Conservation (phyloP, 2,888 invertebrate species). For the Rhodophaea formosa region DNA sequence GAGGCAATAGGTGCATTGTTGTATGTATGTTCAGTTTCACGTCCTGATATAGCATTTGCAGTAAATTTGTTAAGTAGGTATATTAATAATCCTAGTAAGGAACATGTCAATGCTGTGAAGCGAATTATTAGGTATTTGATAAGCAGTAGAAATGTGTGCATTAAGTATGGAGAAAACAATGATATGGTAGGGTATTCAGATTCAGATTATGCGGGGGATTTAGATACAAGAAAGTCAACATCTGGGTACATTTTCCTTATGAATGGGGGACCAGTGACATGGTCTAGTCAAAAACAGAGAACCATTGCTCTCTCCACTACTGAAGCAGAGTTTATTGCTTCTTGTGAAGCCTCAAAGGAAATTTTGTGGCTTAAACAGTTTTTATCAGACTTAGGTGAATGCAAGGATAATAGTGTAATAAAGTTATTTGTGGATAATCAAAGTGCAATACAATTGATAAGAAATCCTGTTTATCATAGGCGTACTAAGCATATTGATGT, state of each 20-base stretch:
- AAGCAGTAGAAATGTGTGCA: too few relatives aligned
- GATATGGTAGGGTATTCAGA: slow-evolving; percentile 34
- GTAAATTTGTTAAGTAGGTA: slow-evolving; percentile 32
- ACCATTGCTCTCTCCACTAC: too few relatives aligned
- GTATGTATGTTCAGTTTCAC: slow-evolving; percentile 29
- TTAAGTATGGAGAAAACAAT: too few relatives aligned
- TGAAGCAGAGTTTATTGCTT: slow-evolving; percentile 5
- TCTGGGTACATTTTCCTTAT: slow-evolving; percentile 35
- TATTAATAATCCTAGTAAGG: slow-evolving; percentile 27
- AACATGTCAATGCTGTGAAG: slow-evolving; percentile 33
- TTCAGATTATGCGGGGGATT: slow-evolving; percentile 35
- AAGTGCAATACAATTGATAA: too few relatives aligned
- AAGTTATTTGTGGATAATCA: background rate
- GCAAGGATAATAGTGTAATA: background rate
- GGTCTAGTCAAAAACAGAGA: slow-evolving; percentile 32
- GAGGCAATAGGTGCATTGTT: slow-evolving; percentile 31
- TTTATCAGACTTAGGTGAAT: slow-evolving; percentile 26
- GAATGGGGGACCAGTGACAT: slow-evolving; percentile 36
- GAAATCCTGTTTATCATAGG: too few relatives aligned
- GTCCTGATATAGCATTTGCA: slow-evolving; percentile 22
- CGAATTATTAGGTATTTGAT: too few relatives aligned
- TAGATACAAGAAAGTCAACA: slow-evolving; percentile 34
- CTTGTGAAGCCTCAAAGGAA: slow-evolving; percentile 27
- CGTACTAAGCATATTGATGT: too few relatives aligned
- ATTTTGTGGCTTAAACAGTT: slow-evolving; percentile 31